phyloP scores from a whole-genome alignment of 1,140 invertebrate species.

The Anastrepha ludens region DNA sequence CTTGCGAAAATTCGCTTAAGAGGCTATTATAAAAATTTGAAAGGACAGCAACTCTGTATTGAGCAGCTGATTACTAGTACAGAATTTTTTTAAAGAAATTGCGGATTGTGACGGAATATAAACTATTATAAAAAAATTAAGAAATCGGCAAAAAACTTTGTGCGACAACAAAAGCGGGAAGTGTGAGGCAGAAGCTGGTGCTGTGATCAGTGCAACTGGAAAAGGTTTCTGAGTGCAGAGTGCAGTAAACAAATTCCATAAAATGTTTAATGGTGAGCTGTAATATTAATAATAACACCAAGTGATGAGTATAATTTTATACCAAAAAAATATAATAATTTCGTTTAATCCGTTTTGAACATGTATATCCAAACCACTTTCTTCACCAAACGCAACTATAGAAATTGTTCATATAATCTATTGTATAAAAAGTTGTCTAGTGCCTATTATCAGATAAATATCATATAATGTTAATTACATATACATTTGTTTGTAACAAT shows the following conservation, averaged over 20 bases:
- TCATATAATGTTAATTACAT: too few relatives aligned
- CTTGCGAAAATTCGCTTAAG: neutral
- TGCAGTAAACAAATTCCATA: neutral
- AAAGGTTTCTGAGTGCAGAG: neutral
- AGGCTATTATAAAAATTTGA: neutral
- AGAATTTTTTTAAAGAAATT: constrained; percentile 16
- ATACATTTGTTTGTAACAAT: too few relatives aligned
- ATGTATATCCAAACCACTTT: too few relatives aligned
- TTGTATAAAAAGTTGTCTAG: neutral
- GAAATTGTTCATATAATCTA: neutral
- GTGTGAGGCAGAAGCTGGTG: neutral
- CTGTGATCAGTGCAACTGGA: too few relatives aligned
- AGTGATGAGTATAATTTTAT: neutral
- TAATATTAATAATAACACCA: neutral
- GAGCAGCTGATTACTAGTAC: constrained; percentile 9
- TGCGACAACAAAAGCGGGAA: neutral
- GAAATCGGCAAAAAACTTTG: neutral
- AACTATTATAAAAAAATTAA: neutral
- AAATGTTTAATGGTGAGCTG: constrained; percentile 27
- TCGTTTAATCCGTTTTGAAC: neutral
- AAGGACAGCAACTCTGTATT: neutral
- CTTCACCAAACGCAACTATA: neutral
- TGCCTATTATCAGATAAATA: too few relatives aligned
- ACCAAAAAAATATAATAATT: neutral
- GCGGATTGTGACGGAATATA: neutral